A percentile compares a stretch with the other conserved stretches of the same genome.
phyloP scores from a whole-genome alignment of 1,140 invertebrate genomes.

The Brachionus rubens region DNA sequence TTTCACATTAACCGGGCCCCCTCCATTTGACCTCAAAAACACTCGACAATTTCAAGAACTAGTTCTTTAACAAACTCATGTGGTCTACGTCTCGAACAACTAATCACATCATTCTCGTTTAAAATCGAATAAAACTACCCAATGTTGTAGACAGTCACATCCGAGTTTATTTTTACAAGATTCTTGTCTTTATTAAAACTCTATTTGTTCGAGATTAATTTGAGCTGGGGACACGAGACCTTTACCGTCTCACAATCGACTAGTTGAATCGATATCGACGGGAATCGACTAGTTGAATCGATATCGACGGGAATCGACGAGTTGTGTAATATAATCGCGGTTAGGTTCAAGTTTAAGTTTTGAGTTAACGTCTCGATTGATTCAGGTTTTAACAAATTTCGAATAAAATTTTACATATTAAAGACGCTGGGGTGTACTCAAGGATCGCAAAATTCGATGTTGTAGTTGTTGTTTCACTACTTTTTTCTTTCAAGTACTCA shows the following conservation, averaged over 20 bases:
- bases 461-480: not conserved
- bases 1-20: conserved; percentile 50
- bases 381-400: conserved; percentile 6
- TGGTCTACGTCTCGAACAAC: conserved; percentile 46
- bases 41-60: conserved; percentile 47
- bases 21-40: not conserved
- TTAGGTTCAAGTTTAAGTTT: conserved; percentile 57
- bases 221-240: conserved; percentile 55
- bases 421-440: not conserved
- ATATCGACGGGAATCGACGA: too few species aligned
- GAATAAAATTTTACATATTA: conserved; percentile 36
- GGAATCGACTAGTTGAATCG: too few species aligned
- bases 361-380: conserved; percentile 53
- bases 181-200: conserved; percentile 34
- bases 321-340: conserved; percentile 58
- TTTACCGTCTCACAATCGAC: too few species aligned
- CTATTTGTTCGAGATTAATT: conserved; percentile 49
- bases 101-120: conserved; percentile 32
- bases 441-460: not conserved
- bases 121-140: conserved; percentile 45
- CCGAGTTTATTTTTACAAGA: not conserved
- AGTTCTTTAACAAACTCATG: conserved; percentile 50
- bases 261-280: too few species aligned
- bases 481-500: conserved; percentile 31
- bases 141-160: conserved; percentile 6